These are phyloP conservation scores for Petrophora chlorosata DNA, from an alignment of 2,888 invertebrate species.

Conservation along the genomic window DNA sequence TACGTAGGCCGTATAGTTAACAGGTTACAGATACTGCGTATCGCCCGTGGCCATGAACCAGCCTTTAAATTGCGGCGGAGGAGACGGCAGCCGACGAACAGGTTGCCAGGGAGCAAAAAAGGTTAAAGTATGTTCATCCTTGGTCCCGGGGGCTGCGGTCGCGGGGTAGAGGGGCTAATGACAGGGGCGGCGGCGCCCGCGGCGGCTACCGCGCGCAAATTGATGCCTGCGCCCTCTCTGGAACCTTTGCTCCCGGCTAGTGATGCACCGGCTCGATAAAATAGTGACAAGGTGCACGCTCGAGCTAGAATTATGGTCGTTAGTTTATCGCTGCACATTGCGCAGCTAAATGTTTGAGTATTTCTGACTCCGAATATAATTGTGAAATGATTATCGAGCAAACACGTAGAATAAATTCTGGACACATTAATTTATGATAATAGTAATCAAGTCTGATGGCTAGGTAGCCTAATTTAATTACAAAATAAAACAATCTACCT, in stretches of 20 bases:
- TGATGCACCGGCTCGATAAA: conserved; percentile 75
- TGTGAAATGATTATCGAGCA: conserved; percentile 3
- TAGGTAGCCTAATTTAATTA: conserved; percentile 27
- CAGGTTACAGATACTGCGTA: conserved; percentile 71
- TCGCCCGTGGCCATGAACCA: conserved; percentile 80
- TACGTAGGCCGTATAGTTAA: conserved; percentile 59
- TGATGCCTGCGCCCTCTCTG: conserved; percentile 79
- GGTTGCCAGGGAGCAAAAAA: conserved; percentile 82
- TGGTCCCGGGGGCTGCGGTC: conserved; percentile 44
- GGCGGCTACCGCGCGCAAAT: conserved; percentile 82
- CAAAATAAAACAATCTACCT: conserved; percentile 28
- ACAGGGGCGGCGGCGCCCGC: conserved; percentile 82
- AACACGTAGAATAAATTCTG: too few relatives aligned
- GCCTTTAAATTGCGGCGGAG: conserved; percentile 72
- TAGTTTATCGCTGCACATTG: conserved; percentile 20
- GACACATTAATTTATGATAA: conserved; percentile 1
- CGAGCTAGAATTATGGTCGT: conserved; percentile 39
- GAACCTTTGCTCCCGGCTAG: conserved; percentile 82
- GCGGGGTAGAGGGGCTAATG: conserved; percentile 65
- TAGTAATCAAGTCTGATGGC: conserved; percentile 11
- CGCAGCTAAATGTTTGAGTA: conserved; percentile 14
- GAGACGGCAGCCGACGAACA: conserved; percentile 79
- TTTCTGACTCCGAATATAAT: conserved; percentile 12
- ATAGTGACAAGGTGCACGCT: conserved; percentile 67
- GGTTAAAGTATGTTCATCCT: conserved; percentile 78